Base-by-base conservation (phyloP, 2,113 vertebrate species). In the Rhinolophus ferrumequinum region DNA sequence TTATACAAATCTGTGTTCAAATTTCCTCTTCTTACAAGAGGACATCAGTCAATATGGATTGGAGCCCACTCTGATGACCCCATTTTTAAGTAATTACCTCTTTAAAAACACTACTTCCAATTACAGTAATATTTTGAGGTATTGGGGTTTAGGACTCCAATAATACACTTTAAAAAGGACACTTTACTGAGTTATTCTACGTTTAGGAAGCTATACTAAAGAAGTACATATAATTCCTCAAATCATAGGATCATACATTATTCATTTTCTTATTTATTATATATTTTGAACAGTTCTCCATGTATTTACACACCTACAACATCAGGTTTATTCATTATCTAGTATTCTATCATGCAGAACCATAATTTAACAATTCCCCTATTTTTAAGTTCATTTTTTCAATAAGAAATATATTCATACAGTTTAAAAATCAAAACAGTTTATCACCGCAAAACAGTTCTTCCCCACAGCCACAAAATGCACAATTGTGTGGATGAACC, bases 351-450 rank as follows among this genome's bases (percentile, higher is more conserved):
- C 64, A 22, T 56, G 19, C 16, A 75, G 44, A 93, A 5, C n/a
- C 5, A 30, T 90, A 52, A 84, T 81, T 92, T 88, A 95, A 72
- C 3, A 69, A 44, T 76, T 26, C 10, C 76, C 7, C 41, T 82
- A 54, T 28, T 81, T 91, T 93, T 58, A 83, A 94, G 75, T 87
- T 88, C 62, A 88, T 69, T 88, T 92, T 67, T 93, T 62, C 16
- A 75, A 69, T 83, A 77, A 85, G 54, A 91, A 56, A 92, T 79
- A 19, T 35, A 86, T 69, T 89, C 35, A 84, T 87, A 70, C 26
- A 28, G 5, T 83, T 92, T 67, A 86, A 89, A 95, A 94, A 54
- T 94, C 33, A 62, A 80, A 91, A 72, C 18, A 84, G 24, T 41
- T 67, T 50, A 67, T 75, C 50, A 88, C 5, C 50, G 5, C 54